Evolutionary conservation across 1,140 invertebrate genomes (phyloP).

Genomic region (Pomacea maculata): DNA sequence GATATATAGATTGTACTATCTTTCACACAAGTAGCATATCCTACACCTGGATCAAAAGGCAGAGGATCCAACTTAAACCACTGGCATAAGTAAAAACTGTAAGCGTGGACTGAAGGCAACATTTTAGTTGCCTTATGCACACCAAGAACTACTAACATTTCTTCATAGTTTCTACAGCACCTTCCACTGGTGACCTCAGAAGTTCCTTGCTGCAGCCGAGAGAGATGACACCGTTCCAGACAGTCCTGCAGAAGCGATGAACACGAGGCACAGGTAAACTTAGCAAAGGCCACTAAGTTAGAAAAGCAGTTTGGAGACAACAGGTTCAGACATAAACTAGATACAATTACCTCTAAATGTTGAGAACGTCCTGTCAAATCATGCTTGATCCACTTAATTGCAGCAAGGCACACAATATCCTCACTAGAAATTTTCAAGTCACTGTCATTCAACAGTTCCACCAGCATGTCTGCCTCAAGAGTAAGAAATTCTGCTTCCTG

Average conservation of each 20-base stretch:
- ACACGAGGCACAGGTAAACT: slow-evolving; percentile 24
- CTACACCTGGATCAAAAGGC: slow-evolving; percentile 44
- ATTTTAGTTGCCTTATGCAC: slow-evolving; percentile 32
- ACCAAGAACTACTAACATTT: slow-evolving; percentile 36
- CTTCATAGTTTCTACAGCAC: slow-evolving; percentile 32
- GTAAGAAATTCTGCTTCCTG: slow-evolving; percentile 38
- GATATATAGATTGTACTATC: slow-evolving; percentile 43
- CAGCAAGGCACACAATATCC: slow-evolving; percentile 39
- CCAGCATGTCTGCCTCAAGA: slow-evolving; percentile 34
- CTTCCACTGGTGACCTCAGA: slow-evolving; percentile 12
- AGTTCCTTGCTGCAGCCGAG: slow-evolving; percentile 20
- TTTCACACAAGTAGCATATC: slow-evolving; percentile 43
- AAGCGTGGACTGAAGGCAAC: slow-evolving; percentile 34
- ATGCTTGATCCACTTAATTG: slow-evolving; percentile 39
- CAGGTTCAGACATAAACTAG: slow-evolving; percentile 32
- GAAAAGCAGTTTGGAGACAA: slow-evolving; percentile 27
- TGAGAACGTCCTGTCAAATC: slow-evolving; percentile 32
- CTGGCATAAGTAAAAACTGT: slow-evolving; percentile 31
- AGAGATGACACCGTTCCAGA: slow-evolving; percentile 18
- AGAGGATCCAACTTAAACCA: slow-evolving; percentile 37
- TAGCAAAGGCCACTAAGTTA: slow-evolving; percentile 27
- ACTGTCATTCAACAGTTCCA: slow-evolving; percentile 37
- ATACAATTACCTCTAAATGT: slow-evolving; percentile 33
- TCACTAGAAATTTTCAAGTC: slow-evolving; percentile 38
- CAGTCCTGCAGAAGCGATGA: slow-evolving; percentile 22